Conservation (phyloP, 2,797 vertebrate genomes). For the Diglossa cyanea region DNA sequence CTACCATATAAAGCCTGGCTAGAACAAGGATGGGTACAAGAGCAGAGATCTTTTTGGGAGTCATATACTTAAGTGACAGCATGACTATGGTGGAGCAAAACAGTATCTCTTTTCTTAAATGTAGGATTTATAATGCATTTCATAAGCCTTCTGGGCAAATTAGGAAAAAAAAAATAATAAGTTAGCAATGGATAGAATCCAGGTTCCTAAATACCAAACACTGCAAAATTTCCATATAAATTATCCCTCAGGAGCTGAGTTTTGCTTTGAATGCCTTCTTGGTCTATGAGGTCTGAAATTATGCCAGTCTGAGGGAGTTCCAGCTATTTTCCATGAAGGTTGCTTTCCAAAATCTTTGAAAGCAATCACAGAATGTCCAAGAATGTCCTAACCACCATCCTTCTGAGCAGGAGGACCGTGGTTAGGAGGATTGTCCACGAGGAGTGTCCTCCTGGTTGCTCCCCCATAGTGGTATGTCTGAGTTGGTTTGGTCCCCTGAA, state of each 20-base stretch:
- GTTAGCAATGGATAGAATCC: constrained; percentile 66
- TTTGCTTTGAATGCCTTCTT: constrained; percentile 77
- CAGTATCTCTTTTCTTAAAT: constrained; percentile 5
- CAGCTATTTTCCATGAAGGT: constrained; percentile 73
- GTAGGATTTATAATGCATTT: constrained; percentile 58
- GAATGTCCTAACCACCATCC: constrained; percentile 50
- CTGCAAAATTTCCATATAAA: constrained; percentile 79
- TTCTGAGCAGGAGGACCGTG: not conserved
- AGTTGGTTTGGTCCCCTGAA: not conserved
- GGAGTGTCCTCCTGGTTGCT: not conserved
- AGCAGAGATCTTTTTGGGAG: not conserved
- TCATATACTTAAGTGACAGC: not conserved
- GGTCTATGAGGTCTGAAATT: constrained; percentile 76
- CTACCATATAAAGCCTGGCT: not conserved
- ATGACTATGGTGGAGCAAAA: not conserved
- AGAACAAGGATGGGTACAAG: not conserved
- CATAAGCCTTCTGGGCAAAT: constrained; percentile 70
- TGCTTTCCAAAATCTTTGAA: constrained; percentile 71
- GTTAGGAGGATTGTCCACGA: not conserved
- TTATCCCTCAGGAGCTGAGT: constrained; percentile 72
- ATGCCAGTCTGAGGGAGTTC: constrained; percentile 75
- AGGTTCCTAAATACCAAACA: constrained; percentile 70
- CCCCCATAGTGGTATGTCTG: not conserved
- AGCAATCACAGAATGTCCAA: constrained; percentile 55
- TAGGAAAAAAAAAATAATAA: constrained; percentile 71